Percentiles rank a stretch among this genome's conserved stretches.
Evolutionary conservation across 2,797 vertebrate species (phyloP).

Genomic region (Scomberomorus guttatus): DNA sequence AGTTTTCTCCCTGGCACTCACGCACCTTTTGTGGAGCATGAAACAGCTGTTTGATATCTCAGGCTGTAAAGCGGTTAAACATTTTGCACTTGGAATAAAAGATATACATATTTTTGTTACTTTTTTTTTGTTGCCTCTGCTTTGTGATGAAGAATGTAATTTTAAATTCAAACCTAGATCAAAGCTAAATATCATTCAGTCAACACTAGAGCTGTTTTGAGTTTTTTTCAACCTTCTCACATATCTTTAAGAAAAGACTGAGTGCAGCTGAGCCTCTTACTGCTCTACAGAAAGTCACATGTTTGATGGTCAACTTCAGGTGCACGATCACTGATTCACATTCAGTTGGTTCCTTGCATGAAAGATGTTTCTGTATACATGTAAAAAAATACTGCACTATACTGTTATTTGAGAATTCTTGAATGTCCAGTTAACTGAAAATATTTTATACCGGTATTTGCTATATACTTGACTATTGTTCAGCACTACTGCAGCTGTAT

Average conservation of each 20-base stretch:
- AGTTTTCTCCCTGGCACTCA: constrained; percentile 52
- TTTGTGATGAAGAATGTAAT: background rate
- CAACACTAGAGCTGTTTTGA: too few relatives aligned
- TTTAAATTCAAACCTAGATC: constrained; percentile 2
- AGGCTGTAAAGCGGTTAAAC: background rate
- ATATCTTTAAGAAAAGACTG: background rate
- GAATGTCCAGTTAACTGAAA: background rate
- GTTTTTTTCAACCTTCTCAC: background rate
- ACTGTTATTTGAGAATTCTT: background rate
- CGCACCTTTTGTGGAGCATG: constrained; percentile 56
- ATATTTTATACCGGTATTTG: background rate
- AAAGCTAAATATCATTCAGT: background rate
- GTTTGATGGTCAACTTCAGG: background rate
- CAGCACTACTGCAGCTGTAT: constrained; percentile 1
- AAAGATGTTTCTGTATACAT: background rate
- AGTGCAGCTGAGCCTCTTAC: background rate
- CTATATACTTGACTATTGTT: constrained; percentile 1
- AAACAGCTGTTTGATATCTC: constrained; percentile 76
- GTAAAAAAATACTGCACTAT: constrained; percentile 1
- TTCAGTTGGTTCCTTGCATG: background rate
- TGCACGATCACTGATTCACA: background rate
- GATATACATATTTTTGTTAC: constrained; percentile 38
- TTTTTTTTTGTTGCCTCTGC: constrained; percentile 38
- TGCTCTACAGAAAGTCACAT: background rate
- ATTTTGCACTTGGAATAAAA: background rate